Conservation (phyloP, 2,888 invertebrate species). For the Coelinius sp. region DNA sequence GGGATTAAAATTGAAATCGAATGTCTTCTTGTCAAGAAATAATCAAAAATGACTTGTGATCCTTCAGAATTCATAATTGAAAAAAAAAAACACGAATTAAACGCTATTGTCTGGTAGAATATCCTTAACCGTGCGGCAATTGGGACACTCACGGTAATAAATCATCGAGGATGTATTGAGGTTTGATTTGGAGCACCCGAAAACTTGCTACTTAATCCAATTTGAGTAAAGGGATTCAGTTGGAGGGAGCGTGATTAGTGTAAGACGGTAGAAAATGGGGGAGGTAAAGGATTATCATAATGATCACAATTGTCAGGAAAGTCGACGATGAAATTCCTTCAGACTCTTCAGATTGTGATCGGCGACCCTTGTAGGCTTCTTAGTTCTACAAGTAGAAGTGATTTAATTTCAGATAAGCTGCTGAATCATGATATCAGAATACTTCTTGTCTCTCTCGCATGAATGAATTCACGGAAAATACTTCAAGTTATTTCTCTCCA, state of each 20-base stretch:
- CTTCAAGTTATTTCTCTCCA: too few relatives aligned
- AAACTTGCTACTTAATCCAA: conserved; percentile 39
- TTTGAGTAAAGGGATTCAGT: conserved; percentile 35
- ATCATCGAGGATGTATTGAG: conserved; percentile 33
- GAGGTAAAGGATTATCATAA: conserved; percentile 32
- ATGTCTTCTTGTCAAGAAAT: too few relatives aligned
- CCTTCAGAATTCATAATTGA: too few relatives aligned
- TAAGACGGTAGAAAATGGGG: not conserved
- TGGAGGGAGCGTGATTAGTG: conserved; percentile 18
- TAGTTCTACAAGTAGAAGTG: conserved; percentile 44
- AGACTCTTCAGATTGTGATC: not conserved
- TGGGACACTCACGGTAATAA: not conserved
- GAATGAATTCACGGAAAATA: too few relatives aligned
- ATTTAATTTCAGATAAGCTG: conserved; percentile 61
- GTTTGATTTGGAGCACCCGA: conserved; percentile 33
- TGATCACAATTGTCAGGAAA: conserved; percentile 37
- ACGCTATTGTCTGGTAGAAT: too few relatives aligned
- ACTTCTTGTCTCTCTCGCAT: too few relatives aligned
- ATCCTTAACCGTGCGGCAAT: too few relatives aligned
- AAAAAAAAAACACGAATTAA: too few relatives aligned
- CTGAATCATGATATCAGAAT: too few relatives aligned
- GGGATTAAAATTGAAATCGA: too few relatives aligned
- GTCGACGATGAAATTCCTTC: not conserved
- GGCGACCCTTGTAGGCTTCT: too few relatives aligned
- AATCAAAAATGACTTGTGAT: too few relatives aligned